Percentiles rank a stretch among this genome's conserved stretches.
Evolutionary conservation across 2,797 vertebrate genomes (phyloP).

Genomic region (Poecilia wingei): DNA sequence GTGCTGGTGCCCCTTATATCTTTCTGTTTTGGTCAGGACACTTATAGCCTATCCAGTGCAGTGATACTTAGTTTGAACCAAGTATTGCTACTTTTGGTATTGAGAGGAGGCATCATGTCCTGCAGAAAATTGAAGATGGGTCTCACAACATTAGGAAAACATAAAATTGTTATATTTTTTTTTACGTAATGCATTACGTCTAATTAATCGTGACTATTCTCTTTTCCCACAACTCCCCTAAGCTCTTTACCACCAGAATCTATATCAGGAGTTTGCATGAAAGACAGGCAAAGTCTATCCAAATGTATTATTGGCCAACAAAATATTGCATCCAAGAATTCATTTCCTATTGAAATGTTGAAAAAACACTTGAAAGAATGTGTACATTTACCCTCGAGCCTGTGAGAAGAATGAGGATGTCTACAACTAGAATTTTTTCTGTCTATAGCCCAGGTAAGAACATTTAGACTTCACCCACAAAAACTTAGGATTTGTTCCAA

Average conservation of each 20-base stretch:
- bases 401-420: background rate
- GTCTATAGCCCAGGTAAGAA: background rate
- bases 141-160: background rate
- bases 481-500: background rate
- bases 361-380: background rate
- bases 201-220: background rate
- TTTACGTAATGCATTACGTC: background rate
- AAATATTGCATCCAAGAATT: background rate
- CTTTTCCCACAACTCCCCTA: background rate
- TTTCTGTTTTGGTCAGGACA: background rate
- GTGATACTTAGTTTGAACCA: background rate
- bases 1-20: background rate
- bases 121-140: background rate
- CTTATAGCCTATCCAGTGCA: background rate
- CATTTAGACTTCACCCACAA: background rate
- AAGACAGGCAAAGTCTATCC: background rate
- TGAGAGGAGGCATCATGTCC: background rate
- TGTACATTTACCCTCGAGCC: too few relatives aligned
- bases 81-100: background rate
- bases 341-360: background rate
- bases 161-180: background rate
- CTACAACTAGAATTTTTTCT: background rate
- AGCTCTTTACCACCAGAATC: background rate
- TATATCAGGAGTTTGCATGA: background rate
- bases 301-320: background rate